Evolutionary conservation across 2,888 invertebrate species (phyloP).

Genomic region (Perdita meconis): DNA sequence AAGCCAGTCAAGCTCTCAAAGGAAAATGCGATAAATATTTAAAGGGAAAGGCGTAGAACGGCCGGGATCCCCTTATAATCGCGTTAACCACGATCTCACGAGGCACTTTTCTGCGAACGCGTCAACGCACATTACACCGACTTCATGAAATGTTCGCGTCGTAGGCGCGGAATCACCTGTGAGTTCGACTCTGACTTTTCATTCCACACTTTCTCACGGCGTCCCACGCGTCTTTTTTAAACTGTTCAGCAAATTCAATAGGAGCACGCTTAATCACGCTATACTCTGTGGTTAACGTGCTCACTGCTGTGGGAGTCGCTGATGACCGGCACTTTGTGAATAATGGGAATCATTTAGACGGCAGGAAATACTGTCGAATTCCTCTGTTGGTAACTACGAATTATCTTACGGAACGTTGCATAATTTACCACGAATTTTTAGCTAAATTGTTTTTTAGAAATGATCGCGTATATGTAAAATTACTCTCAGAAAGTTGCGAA

Average conservation of each 20-base stretch:
- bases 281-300: neutral
- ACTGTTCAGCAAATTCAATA: slow-evolving; percentile 2
- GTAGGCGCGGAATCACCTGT: slow-evolving; percentile 19
- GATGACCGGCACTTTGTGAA: too few species aligned
- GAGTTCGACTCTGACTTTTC: slow-evolving; percentile 7
- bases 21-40: slow-evolving; percentile 55
- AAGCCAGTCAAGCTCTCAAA: slow-evolving; percentile 29
- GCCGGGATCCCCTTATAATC: slow-evolving; percentile 36
- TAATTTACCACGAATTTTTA: too few species aligned
- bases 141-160: slow-evolving; percentile 35
- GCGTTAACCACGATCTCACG: slow-evolving; percentile 48
- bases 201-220: slow-evolving; percentile 42
- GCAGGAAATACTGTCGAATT: too few species aligned
- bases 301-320: too few species aligned
- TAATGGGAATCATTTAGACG: too few species aligned
- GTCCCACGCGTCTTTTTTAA: neutral
- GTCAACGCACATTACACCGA: slow-evolving; percentile 30
- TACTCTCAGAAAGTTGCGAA: too few species aligned
- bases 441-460: too few species aligned
- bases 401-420: too few species aligned
- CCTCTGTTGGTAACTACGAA: too few species aligned
- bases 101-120: slow-evolving; percentile 41
- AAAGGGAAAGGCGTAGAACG: slow-evolving; percentile 45
- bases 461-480: too few species aligned
- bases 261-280: neutral